Evolutionary conservation across 1,140 invertebrate genomes (phyloP).

Genomic region (Nasonia vitripennis): DNA sequence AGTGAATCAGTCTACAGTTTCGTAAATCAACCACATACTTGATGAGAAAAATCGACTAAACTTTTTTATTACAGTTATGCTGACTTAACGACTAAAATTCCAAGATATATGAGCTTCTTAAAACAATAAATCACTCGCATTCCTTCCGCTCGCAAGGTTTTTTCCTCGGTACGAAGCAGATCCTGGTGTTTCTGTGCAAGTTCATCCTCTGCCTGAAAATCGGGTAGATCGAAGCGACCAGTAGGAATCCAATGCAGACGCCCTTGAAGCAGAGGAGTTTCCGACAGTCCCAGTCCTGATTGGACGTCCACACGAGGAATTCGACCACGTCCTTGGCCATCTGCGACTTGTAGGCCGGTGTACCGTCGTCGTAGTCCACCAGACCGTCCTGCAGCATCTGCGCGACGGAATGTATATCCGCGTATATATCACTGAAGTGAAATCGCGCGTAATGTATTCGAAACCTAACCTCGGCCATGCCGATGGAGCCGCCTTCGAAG

Average conservation of each 20-base stretch:
- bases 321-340: conserved; percentile 95
- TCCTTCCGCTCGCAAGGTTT: not conserved
- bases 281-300: conserved; percentile 92
- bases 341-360: conserved; percentile 93
- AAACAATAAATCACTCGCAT: too few species aligned
- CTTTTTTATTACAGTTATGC: too few species aligned
- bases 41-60: too few species aligned
- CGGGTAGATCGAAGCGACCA: conserved; percentile 61
- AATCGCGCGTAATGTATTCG: not conserved
- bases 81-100: too few species aligned
- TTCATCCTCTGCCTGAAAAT: not conserved
- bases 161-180: not conserved
- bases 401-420: not conserved
- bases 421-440: not conserved
- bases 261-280: conserved; percentile 90
- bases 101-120: too few species aligned
- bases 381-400: conserved; percentile 78
- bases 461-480: conserved; percentile 88
- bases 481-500: conserved; percentile 95
- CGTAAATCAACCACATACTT: too few species aligned
- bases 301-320: conserved; percentile 93
- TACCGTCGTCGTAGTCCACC: conserved; percentile 89
- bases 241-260: conserved; percentile 77
- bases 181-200: not conserved
- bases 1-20: too few species aligned